These are phyloP conservation scores for Neosalanx taihuensis DNA, from an alignment of 2,797 vertebrate genomes.

Conservation along the genomic window DNA sequence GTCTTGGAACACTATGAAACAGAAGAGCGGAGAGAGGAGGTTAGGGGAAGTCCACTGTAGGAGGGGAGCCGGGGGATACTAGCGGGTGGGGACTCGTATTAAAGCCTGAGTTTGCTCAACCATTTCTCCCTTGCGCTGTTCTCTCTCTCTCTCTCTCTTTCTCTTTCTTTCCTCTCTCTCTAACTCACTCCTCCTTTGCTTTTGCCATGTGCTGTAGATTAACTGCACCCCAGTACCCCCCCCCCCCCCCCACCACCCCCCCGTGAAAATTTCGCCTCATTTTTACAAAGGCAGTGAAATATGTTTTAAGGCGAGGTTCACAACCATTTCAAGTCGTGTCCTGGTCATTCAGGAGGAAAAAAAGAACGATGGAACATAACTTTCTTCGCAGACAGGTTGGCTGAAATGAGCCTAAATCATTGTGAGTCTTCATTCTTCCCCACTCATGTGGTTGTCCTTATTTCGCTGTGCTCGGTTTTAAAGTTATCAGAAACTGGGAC, in stretches of 20 bases:
- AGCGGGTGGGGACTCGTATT: constrained; percentile 56
- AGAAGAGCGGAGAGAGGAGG: constrained; percentile 43
- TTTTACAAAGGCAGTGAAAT: constrained; percentile 46
- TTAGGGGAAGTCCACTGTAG: constrained; percentile 57
- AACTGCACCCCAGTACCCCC: constrained; percentile 43
- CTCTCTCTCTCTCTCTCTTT: constrained; percentile 16
- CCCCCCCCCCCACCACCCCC: neutral
- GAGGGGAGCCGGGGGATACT: constrained; percentile 57
- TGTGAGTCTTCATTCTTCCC: constrained; percentile 29
- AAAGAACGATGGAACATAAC: constrained; percentile 30
- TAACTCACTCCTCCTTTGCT: constrained; percentile 44
- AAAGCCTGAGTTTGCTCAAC: constrained; percentile 34
- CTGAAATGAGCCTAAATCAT: constrained; percentile 41
- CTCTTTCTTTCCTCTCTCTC: constrained; percentile 19
- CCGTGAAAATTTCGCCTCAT: constrained; percentile 34
- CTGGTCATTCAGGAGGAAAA: constrained; percentile 27
- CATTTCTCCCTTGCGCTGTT: constrained; percentile 19
- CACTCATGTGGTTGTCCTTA: constrained; percentile 58
- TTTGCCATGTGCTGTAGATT: constrained; percentile 61
- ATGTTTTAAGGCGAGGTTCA: constrained; percentile 42
- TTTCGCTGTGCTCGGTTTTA: constrained; percentile 21
- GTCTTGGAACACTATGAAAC: constrained; percentile 65
- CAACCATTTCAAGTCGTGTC: constrained; percentile 34
- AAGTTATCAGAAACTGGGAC: constrained; percentile 44
- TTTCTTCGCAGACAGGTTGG: constrained; percentile 32